These are phyloP conservation scores for Dermolepida albohirtum DNA, from an alignment of 2,888 invertebrate genomes.

Conservation along the genomic window DNA sequence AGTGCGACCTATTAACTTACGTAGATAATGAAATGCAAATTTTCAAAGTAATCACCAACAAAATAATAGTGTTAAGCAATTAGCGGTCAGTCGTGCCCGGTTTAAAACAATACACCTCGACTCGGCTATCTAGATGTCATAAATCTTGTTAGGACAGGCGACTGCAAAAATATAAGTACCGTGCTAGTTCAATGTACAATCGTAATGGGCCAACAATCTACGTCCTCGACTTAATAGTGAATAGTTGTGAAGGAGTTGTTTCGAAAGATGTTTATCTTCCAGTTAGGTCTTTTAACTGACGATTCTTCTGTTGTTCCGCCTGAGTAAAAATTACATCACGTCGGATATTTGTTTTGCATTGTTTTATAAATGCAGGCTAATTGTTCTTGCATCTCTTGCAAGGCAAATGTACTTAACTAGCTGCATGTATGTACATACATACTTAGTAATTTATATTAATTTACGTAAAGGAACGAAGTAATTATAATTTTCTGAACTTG, in stretches of 20 bases:
- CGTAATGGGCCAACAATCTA: conserved; percentile 34
- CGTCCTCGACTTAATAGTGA: conserved; percentile 36
- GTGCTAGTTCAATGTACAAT: conserved; percentile 21
- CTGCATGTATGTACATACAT: no score
- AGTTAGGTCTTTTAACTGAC: conserved; percentile 30
- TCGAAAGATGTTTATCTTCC: conserved; percentile 37
- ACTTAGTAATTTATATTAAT: conserved; percentile 14
- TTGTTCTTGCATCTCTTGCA: conserved; percentile 35
- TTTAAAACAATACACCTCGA: conserved; percentile 26
- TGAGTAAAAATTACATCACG: conserved; percentile 37
- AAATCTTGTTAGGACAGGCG: conserved; percentile 45
- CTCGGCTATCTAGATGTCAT: conserved; percentile 44
- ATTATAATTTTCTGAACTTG: neutral
- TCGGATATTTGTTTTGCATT: conserved; percentile 36
- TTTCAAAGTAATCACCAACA: conserved; percentile 7
- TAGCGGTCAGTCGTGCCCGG: conserved; percentile 32
- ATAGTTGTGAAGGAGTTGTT: conserved; percentile 37
- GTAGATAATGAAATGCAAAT: conserved; percentile 8
- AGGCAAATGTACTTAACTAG: conserved; percentile 18
- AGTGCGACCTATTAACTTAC: neutral
- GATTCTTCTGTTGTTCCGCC: conserved; percentile 32
- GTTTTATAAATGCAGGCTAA: conserved; percentile 35
- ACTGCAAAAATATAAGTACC: conserved; percentile 36
- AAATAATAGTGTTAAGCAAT: conserved; percentile 36
- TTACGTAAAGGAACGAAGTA: conserved; percentile 3